Percentiles rank a stretch among this genome's conserved stretches.
Evolutionary conservation across 2,888 invertebrate species (phyloP).

Genomic region (Sipha maydis): DNA sequence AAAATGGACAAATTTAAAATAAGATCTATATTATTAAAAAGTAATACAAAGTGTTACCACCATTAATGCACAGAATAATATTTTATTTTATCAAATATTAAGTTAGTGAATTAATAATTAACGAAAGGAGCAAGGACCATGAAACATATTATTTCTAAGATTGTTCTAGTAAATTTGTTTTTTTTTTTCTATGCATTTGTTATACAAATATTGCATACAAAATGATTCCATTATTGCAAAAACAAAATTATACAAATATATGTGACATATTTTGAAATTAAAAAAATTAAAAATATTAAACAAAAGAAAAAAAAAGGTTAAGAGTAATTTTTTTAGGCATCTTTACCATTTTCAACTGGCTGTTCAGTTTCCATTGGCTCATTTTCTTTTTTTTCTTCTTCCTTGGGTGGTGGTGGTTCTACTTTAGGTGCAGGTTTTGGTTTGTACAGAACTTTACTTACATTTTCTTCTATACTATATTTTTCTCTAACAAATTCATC

Average conservation of each 20-base stretch:
- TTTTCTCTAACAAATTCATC: constrained; percentile 83
- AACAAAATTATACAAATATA: constrained; percentile 49
- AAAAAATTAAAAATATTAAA: constrained; percentile 53
- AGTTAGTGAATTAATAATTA: constrained; percentile 58
- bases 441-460: constrained; percentile 83
- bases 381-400: constrained; percentile 65
- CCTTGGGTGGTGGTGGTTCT: constrained; percentile 67
- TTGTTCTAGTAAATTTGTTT: constrained; percentile 33
- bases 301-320: constrained; percentile 36
- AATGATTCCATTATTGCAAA: constrained; percentile 42
- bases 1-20: background rate
- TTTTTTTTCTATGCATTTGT: constrained; percentile 44
- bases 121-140: constrained; percentile 41
- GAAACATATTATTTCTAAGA: constrained; percentile 36
- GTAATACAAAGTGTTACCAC: constrained; percentile 13
- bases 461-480: constrained; percentile 72
- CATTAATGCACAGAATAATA: constrained; percentile 20
- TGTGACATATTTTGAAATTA: constrained; percentile 41
- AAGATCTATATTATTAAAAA: constrained; percentile 6
- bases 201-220: constrained; percentile 49
- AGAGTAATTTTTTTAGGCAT: constrained; percentile 22
- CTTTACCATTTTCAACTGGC: constrained; percentile 55
- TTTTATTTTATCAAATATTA: constrained; percentile 33
- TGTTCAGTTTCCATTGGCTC: constrained; percentile 61
- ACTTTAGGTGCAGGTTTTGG: constrained; percentile 78